Evolutionary conservation across 2,113 vertebrate genomes (phyloP).

Genomic region (Clarias gariepinus): DNA sequence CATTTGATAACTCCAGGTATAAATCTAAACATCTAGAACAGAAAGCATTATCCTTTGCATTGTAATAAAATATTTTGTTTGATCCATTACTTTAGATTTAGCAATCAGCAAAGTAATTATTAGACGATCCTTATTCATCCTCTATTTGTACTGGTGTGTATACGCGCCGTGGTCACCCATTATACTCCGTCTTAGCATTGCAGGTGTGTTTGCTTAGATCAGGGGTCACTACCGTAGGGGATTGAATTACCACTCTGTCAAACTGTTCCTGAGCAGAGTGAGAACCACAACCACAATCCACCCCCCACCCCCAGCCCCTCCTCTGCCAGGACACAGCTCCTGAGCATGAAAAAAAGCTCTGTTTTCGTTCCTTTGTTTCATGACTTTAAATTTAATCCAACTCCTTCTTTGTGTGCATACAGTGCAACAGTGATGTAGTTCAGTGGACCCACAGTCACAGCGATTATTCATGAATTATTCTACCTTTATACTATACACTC

Average conservation of each 20-base stretch:
- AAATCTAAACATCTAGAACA: neutral
- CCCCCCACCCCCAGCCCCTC: neutral
- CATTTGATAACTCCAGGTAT: neutral
- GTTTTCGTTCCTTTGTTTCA: slow-evolving; percentile 30
- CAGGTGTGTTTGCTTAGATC: slow-evolving; percentile 45
- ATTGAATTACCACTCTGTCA: slow-evolving; percentile 58
- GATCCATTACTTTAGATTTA: neutral
- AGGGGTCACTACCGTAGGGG: slow-evolving; percentile 40
- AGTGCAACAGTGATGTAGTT: slow-evolving; percentile 21
- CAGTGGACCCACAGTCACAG: neutral
- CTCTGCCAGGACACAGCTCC: neutral
- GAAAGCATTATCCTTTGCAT: neutral
- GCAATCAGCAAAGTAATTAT: neutral
- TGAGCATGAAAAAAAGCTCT: slow-evolving; percentile 55
- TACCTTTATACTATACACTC: neutral
- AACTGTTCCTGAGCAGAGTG: slow-evolving; percentile 52
- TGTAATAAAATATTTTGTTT: neutral
- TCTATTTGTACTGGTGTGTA: slow-evolving; percentile 11
- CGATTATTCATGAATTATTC: neutral
- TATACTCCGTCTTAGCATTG: slow-evolving; percentile 13
- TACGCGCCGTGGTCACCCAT: neutral
- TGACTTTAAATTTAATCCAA: neutral
- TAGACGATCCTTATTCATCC: neutral
- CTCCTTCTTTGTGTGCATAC: neutral
- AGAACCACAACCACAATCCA: slow-evolving; percentile 6